Evolutionary conservation across 53 echinoderm and acorn worm genomes (phyloP), one percentile per base, ranked within the genome.

Genomic region (Apostichopus leukothele): DNA sequence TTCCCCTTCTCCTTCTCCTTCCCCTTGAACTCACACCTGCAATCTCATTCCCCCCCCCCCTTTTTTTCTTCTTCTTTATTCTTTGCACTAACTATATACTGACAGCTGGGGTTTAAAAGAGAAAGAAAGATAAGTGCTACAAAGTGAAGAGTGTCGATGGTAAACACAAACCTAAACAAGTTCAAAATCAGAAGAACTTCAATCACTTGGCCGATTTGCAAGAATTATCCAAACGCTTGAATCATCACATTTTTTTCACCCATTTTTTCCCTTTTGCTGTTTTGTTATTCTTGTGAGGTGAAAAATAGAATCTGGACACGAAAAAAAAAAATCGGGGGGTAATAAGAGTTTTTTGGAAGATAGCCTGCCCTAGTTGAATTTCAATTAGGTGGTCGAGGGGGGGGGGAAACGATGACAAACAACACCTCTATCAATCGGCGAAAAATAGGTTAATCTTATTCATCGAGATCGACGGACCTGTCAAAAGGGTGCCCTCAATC

Each of bases 401-500:
- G 25, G 25, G 25, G 39, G 39, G 39, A 39, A 39, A 39, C 39
- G 39, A 39, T 51, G 14, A 18, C 5, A 23, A 52, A 81, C 81
- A 20, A 59, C 55, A 57, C 81, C 25, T 81, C 81, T 7, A 53
- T 54, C 81, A 81, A 81, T 57, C 8, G 81, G 22, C 21, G 19
- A 39, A 54, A 81, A 81, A 5, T 53, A 81, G 81, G 81, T 81
- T 81, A 81, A 81, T 81, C 81, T 81, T 81, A 81, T 81, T 81
- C 81, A 81, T 51, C n/a, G 22, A n/a, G 54, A 81, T 81, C 81
- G 23, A 71, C 55, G 55, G 81, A 81, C 55, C 81, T 57, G 81
- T 81, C 81, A 81, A 57, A 71, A 81, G 81, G 81, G 20, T 81
- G 81, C 81, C 81, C 81, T 54, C 81, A 81, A 81, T 81, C 81